Evolutionary conservation across 2,113 vertebrate genomes (phyloP).

Genomic region (Silurus glanis): DNA sequence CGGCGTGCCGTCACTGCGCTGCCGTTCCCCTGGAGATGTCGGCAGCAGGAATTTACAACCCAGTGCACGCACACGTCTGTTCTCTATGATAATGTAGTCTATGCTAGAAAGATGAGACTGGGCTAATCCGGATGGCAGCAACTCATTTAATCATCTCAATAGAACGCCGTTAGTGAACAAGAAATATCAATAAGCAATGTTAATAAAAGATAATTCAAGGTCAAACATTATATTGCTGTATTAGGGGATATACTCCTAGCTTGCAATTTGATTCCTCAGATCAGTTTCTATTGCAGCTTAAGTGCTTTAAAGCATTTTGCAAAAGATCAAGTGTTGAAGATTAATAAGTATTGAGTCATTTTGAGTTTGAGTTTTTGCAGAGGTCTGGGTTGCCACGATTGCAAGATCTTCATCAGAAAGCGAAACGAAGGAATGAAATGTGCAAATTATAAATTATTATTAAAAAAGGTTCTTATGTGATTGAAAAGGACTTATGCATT

Average conservation of each 20-base stretch:
- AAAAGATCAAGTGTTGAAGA: not conserved
- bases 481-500: not conserved
- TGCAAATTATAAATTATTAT: not conserved
- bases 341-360: not conserved
- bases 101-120: constrained; percentile 65
- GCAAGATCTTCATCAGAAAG: not conserved
- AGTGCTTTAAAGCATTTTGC: constrained; percentile 54
- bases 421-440: not conserved
- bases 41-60: constrained; percentile 72
- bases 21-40: constrained; percentile 69
- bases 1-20: constrained; percentile 68
- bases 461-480: not conserved
- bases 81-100: constrained; percentile 73
- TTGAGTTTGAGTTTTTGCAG: not conserved
- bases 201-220: constrained; percentile 75
- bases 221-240: constrained; percentile 65
- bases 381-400: not conserved
- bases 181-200: constrained; percentile 75
- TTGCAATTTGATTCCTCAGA: constrained; percentile 58
- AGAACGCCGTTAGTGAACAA: constrained; percentile 71
- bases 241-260: constrained; percentile 59
- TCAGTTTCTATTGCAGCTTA: constrained; percentile 54
- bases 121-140: constrained; percentile 70
- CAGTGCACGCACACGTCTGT: constrained; percentile 70
- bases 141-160: constrained; percentile 75